Evolutionary conservation across 2,797 vertebrate genomes (phyloP).

Genomic region (Dendrocincla tyrannina): DNA sequence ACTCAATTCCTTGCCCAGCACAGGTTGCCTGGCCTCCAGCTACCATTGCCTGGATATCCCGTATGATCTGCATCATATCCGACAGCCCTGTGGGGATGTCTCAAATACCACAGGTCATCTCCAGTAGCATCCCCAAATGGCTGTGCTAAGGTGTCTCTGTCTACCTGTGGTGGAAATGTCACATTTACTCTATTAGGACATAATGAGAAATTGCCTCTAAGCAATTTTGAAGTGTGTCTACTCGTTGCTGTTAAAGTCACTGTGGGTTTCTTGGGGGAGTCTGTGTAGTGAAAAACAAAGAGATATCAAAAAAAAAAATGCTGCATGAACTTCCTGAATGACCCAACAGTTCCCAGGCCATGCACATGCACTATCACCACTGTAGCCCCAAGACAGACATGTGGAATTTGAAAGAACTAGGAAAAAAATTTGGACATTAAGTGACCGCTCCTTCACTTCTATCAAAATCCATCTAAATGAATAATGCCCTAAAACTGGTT

Average conservation of each 20-base stretch:
- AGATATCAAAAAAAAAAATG: neutral
- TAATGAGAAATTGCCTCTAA: neutral
- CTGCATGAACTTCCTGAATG: neutral
- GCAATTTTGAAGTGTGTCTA: neutral
- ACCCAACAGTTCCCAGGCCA: neutral
- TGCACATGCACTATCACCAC: neutral
- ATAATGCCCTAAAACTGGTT: neutral
- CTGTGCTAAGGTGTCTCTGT: neutral
- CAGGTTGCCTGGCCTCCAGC: neutral
- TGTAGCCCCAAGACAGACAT: neutral
- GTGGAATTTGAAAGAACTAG: neutral
- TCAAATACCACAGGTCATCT: neutral
- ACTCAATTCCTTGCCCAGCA: neutral
- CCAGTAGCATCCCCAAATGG: neutral
- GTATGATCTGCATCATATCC: neutral
- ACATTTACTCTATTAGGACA: neutral
- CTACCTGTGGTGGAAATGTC: neutral
- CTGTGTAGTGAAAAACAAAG: neutral
- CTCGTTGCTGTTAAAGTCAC: neutral
- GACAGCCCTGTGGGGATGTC: neutral
- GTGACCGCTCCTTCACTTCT: neutral
- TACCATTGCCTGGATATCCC: neutral
- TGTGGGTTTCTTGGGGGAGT: fast-evolving
- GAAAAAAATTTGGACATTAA: neutral
- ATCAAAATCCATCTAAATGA: neutral